phyloP scores from a whole-genome alignment of 2,888 invertebrate genomes.

The Dynastes maya region DNA sequence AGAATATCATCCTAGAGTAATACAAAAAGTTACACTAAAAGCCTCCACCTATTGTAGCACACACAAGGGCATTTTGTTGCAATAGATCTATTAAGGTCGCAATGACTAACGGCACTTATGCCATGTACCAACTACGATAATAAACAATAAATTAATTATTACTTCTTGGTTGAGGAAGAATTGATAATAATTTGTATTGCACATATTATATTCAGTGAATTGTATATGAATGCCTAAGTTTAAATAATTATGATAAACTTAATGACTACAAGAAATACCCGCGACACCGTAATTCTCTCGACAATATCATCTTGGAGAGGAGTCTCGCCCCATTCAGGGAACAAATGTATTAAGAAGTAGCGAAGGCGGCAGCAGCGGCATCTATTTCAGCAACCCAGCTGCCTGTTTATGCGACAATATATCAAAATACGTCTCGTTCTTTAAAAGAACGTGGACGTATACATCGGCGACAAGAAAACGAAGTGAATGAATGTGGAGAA shows the following conservation, averaged over 20 bases:
- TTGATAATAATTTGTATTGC: too few species aligned
- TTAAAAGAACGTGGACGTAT: constrained; percentile 5
- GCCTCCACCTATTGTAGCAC: too few species aligned
- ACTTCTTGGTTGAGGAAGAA: too few species aligned
- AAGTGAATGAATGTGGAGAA: constrained; percentile 43
- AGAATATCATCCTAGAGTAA: too few species aligned
- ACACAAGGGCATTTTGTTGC: too few species aligned
- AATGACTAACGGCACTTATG: too few species aligned
- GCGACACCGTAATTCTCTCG: constrained; percentile 8
- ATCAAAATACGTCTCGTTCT: constrained; percentile 32
- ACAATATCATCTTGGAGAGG: constrained; percentile 1
- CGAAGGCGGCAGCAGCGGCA: neutral
- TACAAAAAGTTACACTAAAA: too few species aligned
- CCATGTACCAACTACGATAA: too few species aligned
- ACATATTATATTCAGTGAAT: too few species aligned
- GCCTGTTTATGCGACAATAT: constrained; percentile 32
- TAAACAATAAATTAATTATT: too few species aligned
- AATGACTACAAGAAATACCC: constrained; percentile 3
- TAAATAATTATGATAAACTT: constrained; percentile 18
- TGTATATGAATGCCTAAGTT: too few species aligned
- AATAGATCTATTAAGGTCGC: too few species aligned
- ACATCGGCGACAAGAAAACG: constrained; percentile 28
- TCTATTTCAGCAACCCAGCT: constrained; percentile 17
- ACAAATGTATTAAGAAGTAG: constrained; percentile 27
- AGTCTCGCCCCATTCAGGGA: constrained; percentile 6